These are phyloP conservation scores for Helleia helle DNA, from an alignment of 2,888 invertebrate genomes.

Conservation along the genomic window DNA sequence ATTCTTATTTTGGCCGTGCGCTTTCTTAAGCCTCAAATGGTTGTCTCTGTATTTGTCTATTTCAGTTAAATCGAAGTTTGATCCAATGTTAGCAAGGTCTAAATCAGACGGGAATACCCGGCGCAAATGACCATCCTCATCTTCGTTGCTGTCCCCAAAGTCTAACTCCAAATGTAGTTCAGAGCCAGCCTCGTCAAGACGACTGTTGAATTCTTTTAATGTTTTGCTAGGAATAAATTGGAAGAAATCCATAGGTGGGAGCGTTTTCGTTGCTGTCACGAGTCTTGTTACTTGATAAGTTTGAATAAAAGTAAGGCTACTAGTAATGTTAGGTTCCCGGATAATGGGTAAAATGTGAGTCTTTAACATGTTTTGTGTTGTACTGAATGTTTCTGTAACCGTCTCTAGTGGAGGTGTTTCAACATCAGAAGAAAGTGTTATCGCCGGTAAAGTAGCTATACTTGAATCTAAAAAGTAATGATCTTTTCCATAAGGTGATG, in stretches of 20 bases:
- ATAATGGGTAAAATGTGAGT: conserved; percentile 91
- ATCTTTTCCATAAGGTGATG: conserved; percentile 83
- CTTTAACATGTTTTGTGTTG: conserved; percentile 89
- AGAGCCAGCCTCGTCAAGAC: conserved; percentile 90
- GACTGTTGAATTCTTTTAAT: conserved; percentile 90
- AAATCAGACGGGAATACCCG: conserved; percentile 77
- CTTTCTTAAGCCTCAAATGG: conserved; percentile 64
- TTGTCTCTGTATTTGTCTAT: conserved; percentile 78
- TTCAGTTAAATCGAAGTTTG: conserved; percentile 80
- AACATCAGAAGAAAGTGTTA: conserved; percentile 82
- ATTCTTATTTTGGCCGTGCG: conserved; percentile 58
- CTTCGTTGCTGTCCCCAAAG: conserved; percentile 86
- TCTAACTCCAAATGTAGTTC: conserved; percentile 90
- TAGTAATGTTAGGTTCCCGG: conserved; percentile 81
- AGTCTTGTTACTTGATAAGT: conserved; percentile 90
- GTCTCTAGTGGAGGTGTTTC: conserved; percentile 92
- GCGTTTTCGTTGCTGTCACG: conserved; percentile 91
- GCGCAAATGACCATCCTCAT: conserved; percentile 62
- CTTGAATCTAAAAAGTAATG: conserved; percentile 81
- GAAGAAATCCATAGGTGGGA: conserved; percentile 90
- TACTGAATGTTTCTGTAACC: conserved; percentile 92
- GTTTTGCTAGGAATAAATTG: conserved; percentile 91
- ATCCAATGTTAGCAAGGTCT: conserved; percentile 81
- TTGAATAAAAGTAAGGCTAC: conserved; percentile 87
- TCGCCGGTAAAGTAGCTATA: conserved; percentile 87